Conservation (phyloP, 2,113 vertebrate species). For the Clarias batrachus region DNA sequence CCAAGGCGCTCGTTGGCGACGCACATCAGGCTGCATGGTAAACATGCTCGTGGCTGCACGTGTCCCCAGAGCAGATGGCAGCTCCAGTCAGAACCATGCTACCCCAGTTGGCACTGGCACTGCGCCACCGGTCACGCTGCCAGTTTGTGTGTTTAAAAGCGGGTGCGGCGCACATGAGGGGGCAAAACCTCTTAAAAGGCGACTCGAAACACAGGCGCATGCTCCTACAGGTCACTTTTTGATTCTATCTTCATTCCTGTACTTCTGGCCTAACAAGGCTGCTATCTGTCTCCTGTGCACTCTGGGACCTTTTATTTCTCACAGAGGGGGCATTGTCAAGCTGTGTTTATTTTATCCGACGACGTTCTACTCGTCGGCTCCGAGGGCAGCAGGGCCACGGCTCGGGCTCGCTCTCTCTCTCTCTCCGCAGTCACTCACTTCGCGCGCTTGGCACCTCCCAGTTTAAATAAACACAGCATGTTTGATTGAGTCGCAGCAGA, state of each 20-base stretch:
- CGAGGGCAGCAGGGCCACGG: slow-evolving; percentile 18
- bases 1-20: background rate
- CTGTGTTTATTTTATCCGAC: slow-evolving; percentile 46
- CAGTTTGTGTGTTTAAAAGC: slow-evolving; percentile 30
- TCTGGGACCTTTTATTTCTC: slow-evolving; percentile 27
- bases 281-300: slow-evolving; percentile 18
- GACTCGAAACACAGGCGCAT: background rate
- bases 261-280: slow-evolving; percentile 18
- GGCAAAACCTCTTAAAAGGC: background rate
- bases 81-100: slow-evolving; percentile 26
- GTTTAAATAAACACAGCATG: slow-evolving; percentile 46
- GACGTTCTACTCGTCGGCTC: slow-evolving; percentile 12
- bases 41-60: background rate
- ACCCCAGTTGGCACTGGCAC: slow-evolving; percentile 47
- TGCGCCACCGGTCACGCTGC: slow-evolving; percentile 33
- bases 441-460: slow-evolving; percentile 44
- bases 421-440: slow-evolving; percentile 9
- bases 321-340: slow-evolving; percentile 40
- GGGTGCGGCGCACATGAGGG: background rate
- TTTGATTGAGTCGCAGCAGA: slow-evolving; percentile 29
- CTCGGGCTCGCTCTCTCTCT: background rate
- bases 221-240: background rate
- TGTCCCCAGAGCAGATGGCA: slow-evolving; percentile 52
- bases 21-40: slow-evolving; percentile 16
- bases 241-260: background rate